Evolutionary conservation across 2,888 invertebrate species (phyloP).

Genomic region (Cephus rjabovi): DNA sequence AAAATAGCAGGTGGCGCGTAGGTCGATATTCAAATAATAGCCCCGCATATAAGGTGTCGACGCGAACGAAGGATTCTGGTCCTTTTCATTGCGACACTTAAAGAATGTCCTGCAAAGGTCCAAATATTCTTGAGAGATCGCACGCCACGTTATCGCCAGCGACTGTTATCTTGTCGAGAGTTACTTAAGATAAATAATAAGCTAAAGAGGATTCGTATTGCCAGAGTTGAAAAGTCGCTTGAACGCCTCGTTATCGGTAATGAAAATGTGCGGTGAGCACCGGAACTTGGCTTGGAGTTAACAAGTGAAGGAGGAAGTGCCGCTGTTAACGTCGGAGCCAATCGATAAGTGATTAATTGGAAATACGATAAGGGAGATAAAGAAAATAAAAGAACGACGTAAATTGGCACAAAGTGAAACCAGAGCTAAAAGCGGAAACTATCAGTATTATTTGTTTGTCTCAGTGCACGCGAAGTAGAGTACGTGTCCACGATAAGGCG

Average conservation of each 20-base stretch:
- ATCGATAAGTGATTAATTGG: too few species aligned
- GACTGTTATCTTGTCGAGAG: neutral
- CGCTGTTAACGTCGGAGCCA: too few species aligned
- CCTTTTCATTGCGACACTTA: neutral
- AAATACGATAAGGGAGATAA: neutral
- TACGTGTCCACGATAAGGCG: neutral
- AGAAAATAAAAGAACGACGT: neutral
- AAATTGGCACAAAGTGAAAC: neutral
- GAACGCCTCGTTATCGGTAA: neutral
- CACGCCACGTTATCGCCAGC: neutral
- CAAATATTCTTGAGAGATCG: neutral
- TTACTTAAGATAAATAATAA: neutral
- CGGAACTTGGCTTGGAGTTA: too few species aligned
- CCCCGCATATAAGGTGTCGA: too few species aligned
- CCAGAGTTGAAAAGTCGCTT: neutral
- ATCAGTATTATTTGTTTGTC: conserved; percentile 6
- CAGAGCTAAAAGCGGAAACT: neutral
- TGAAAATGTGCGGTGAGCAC: neutral
- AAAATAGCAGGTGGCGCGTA: too few species aligned
- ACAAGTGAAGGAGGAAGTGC: too few species aligned
- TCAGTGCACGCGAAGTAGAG: neutral
- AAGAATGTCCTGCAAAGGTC: neutral
- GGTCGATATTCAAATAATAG: too few species aligned
- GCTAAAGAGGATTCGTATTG: neutral
- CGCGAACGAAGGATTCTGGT: too few species aligned